phyloP scores from a whole-genome alignment of 35 echinoderm and acorn worm genomes.

The Heliocidaris erythrogramma region DNA sequence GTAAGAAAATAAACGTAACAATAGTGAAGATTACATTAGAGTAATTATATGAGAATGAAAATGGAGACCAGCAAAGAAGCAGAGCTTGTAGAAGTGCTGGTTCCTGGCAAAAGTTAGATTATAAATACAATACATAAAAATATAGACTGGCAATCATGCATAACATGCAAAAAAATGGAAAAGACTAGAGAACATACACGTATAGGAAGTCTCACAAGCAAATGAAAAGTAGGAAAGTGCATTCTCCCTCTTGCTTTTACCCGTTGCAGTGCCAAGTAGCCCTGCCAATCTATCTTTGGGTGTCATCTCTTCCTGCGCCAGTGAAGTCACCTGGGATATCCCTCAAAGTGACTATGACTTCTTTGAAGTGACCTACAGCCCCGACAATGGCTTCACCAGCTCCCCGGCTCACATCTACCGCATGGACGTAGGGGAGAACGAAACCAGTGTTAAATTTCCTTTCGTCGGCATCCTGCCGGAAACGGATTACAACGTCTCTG shows the following conservation, averaged over 20 bases:
- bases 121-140: no score
- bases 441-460: neutral
- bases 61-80: no score
- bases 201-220: no score
- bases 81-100: no score
- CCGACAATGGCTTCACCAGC: neutral
- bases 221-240: neutral
- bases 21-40: no score
- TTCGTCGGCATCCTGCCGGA: constrained; percentile 12
- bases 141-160: no score
- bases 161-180: no score
- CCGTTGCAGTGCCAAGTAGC: neutral
- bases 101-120: no score
- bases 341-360: neutral
- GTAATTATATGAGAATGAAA: no score
- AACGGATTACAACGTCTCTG: constrained; percentile 9
- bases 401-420: neutral
- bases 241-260: neutral
- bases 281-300: neutral
- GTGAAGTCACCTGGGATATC: neutral
- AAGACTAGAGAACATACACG: no score
- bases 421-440: neutral
- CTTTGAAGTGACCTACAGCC: constrained; percentile 15
- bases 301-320: neutral
- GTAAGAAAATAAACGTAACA: no score